Conservation (phyloP, 1,140 invertebrate genomes). For the Papilio aristodemus region DNA sequence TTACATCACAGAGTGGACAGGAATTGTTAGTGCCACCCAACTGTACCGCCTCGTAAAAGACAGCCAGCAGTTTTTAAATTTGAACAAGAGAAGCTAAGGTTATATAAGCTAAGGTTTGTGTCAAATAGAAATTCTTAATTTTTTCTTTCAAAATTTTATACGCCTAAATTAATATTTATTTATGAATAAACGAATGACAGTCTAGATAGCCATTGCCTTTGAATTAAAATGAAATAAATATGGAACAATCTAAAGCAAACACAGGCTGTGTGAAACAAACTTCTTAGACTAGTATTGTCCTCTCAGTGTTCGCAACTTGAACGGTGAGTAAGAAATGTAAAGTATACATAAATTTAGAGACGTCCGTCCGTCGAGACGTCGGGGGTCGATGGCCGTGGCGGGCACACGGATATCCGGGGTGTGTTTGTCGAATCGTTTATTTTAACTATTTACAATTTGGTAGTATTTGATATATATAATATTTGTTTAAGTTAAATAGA, state of each 20-base stretch:
- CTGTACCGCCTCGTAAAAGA: too few relatives aligned
- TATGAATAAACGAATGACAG: background rate
- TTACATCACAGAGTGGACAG: too few relatives aligned
- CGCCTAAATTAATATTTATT: too few relatives aligned
- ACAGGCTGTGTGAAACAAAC: constrained; percentile 2
- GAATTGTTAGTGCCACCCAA: too few relatives aligned
- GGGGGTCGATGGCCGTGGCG: constrained; percentile 11
- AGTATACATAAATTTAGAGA: constrained; percentile 30
- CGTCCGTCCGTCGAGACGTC: constrained; percentile 22
- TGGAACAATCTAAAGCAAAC: background rate
- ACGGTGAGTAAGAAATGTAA: constrained; percentile 22
- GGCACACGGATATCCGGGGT: constrained; percentile 16
- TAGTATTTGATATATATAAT: background rate
- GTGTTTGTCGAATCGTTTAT: background rate
- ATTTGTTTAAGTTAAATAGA: background rate
- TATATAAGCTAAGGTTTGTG: too few relatives aligned
- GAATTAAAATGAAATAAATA: background rate
- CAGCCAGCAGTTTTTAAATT: too few relatives aligned
- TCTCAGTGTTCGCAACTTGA: constrained; percentile 4
- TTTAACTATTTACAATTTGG: background rate
- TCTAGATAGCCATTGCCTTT: background rate
- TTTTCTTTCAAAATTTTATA: too few relatives aligned
- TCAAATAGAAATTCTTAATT: too few relatives aligned
- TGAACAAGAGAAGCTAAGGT: too few relatives aligned
- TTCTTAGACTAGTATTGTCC: constrained; percentile 20